Evolutionary conservation across 1,140 invertebrate genomes (phyloP).

Genomic region (Drosophila elegans): DNA sequence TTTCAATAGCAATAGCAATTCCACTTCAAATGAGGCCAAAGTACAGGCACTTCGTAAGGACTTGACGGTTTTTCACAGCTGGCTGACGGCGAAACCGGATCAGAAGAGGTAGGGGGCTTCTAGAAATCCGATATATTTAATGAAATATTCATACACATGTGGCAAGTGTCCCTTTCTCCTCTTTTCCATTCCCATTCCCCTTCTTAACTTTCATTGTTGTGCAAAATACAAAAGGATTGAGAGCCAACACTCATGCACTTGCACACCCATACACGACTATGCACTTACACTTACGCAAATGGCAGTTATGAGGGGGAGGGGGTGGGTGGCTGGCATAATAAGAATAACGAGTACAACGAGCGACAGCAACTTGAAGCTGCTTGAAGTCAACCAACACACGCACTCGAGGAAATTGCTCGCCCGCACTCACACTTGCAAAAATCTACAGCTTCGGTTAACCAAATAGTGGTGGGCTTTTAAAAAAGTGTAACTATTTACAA

Average conservation of each 20-base stretch:
- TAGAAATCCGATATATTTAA: constrained; percentile 77
- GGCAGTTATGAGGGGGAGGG: constrained; percentile 43
- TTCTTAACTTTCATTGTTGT: constrained; percentile 57
- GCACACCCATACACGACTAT: constrained; percentile 12
- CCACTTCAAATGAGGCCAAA: constrained; percentile 63
- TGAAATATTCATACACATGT: constrained; percentile 72
- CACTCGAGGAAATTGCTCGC: constrained; percentile 9
- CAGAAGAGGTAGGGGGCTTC: constrained; percentile 19
- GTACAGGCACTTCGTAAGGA: constrained; percentile 44
- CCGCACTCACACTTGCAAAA: neutral
- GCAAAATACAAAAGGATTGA: constrained; percentile 78
- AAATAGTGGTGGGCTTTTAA: neutral
- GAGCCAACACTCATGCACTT: constrained; percentile 34
- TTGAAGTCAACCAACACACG: constrained; percentile 43
- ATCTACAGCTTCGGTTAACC: neutral
- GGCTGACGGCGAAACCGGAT: constrained; percentile 45
- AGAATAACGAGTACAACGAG: constrained; percentile 71
- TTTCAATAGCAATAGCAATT: constrained; percentile 4
- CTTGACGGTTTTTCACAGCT: constrained; percentile 55
- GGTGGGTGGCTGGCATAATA: constrained; percentile 60
- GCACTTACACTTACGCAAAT: constrained; percentile 55
- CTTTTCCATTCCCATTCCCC: neutral
- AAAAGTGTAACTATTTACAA: neutral
- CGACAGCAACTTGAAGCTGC: constrained; percentile 66
- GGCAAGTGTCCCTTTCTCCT: neutral